A percentile compares a stretch with the other conserved stretches of the same genome.
Conservation (phyloP, 2,888 invertebrate species). For the Caenorhabditis virilis region DNA sequence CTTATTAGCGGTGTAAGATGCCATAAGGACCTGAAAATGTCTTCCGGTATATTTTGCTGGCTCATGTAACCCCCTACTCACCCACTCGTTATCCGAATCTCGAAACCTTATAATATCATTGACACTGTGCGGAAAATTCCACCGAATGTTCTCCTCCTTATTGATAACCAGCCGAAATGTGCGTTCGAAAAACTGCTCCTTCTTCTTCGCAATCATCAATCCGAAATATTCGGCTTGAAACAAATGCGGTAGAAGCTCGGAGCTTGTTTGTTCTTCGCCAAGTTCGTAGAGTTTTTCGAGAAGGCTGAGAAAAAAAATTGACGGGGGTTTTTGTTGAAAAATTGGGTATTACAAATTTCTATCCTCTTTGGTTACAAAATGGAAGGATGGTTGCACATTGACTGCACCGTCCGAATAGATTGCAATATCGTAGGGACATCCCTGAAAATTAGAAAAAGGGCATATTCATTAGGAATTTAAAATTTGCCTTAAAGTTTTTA, state of each 20-base stretch:
- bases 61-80: neutral
- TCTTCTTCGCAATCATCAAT: slow-evolving; percentile 21
- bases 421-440: slow-evolving; percentile 30
- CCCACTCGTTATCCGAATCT: slow-evolving; percentile 36
- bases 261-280: slow-evolving; percentile 13
- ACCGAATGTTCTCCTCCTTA: slow-evolving; percentile 2
- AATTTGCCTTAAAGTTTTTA: too few relatives aligned
- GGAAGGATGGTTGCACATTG: slow-evolving; percentile 8
- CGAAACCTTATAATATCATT: slow-evolving; percentile 15
- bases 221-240: slow-evolving; percentile 37
- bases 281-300: slow-evolving; percentile 25
- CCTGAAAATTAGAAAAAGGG: slow-evolving; percentile 4
- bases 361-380: slow-evolving; percentile 13
- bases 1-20: neutral
- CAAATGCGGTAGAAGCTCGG: slow-evolving; percentile 11
- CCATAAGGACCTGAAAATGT: neutral
- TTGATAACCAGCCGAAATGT: neutral
- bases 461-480: too few relatives aligned
- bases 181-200: slow-evolving; percentile 3
- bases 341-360: slow-evolving; percentile 31
- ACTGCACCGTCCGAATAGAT: slow-evolving; percentile 2
- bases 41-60: neutral
- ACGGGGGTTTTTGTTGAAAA: neutral
- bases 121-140: slow-evolving; percentile 22
- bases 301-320: slow-evolving; percentile 11